Percentiles rank a stretch among this genome's conserved stretches.
Conservation (phyloP, 2,888 invertebrate species). For the Agrenia bidenticulata region DNA sequence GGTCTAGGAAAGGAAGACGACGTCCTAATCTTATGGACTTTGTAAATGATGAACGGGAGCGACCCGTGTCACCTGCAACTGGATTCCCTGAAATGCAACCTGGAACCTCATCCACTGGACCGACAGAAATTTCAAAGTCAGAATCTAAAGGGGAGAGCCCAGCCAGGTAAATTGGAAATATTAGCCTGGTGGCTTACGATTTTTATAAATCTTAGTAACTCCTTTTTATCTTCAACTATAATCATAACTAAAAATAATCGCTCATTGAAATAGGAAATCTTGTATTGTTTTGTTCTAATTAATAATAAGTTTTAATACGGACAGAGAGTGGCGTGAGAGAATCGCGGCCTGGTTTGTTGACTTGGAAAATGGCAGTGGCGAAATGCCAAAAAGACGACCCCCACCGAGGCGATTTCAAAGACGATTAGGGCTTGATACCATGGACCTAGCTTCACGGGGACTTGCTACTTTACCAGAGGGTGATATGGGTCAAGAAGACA, state of each 20-base stretch:
- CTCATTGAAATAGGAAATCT: no score
- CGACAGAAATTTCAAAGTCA: slow-evolving; percentile 30
- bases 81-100: slow-evolving; percentile 38
- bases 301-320: slow-evolving; percentile 54
- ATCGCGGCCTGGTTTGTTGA: slow-evolving; percentile 89
- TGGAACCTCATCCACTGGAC: slow-evolving; percentile 33
- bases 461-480: slow-evolving; percentile 76
- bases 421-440: slow-evolving; percentile 56
- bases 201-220: no score
- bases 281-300: no score
- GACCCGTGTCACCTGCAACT: slow-evolving; percentile 65
- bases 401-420: slow-evolving; percentile 51
- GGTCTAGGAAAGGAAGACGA: slow-evolving; percentile 78
- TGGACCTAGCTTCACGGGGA: slow-evolving; percentile 67
- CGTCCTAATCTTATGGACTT: slow-evolving; percentile 78
- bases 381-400: slow-evolving; percentile 70
- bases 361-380: slow-evolving; percentile 68
- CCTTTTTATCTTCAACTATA: no score
- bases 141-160: slow-evolving; percentile 40
- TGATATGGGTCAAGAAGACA: slow-evolving; percentile 58
- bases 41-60: slow-evolving; percentile 67
- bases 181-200: no score
- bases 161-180: slow-evolving; percentile 31
- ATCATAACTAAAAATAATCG: no score
- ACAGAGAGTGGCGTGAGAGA: slow-evolving; percentile 81